Percentiles rank a stretch among this genome's conserved stretches.
Evolutionary conservation across 2,888 invertebrate species (phyloP).

Genomic region (Apeira syringaria): DNA sequence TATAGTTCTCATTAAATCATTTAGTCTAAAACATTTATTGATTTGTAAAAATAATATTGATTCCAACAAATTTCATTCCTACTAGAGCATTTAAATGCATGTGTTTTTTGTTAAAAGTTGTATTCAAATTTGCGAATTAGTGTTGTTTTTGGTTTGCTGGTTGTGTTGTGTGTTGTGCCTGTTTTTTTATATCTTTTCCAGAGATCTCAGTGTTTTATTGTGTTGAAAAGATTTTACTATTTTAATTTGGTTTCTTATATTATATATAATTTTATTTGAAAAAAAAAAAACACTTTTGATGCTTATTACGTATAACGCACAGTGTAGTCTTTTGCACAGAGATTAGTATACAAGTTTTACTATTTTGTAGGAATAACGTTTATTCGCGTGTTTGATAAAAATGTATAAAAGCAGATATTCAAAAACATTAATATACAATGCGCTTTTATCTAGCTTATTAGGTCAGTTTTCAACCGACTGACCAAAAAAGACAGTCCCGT

Average conservation of each 20-base stretch:
- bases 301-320: conserved; percentile 22
- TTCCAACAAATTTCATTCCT: conserved; percentile 54
- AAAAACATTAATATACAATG: not conserved
- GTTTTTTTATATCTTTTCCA: conserved; percentile 33
- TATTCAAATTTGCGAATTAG: conserved; percentile 33
- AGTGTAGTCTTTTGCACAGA: conserved; percentile 43
- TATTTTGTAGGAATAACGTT: conserved; percentile 1
- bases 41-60: conserved; percentile 36
- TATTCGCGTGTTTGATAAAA: too few species aligned
- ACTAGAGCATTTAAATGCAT: conserved; percentile 53
- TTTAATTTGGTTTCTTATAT: conserved; percentile 24
- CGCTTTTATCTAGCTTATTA: not conserved
- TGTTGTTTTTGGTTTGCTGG: conserved; percentile 34
- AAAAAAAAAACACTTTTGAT: conserved; percentile 22
- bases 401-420: not conserved
- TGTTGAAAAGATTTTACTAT: conserved; percentile 34
- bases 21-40: conserved; percentile 14
- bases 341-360: conserved; percentile 24
- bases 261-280: conserved; percentile 19
- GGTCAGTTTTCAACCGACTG: not conserved
- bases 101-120: conserved; percentile 20
- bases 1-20: conserved; percentile 2
- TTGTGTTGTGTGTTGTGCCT: conserved; percentile 32
- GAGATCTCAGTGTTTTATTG: conserved; percentile 54
- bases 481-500: not conserved